A percentile compares a stretch with the other conserved stretches of the same genome.
phyloP scores from a whole-genome alignment of 2,888 invertebrate species.

The Hoplodrina blanda region DNA sequence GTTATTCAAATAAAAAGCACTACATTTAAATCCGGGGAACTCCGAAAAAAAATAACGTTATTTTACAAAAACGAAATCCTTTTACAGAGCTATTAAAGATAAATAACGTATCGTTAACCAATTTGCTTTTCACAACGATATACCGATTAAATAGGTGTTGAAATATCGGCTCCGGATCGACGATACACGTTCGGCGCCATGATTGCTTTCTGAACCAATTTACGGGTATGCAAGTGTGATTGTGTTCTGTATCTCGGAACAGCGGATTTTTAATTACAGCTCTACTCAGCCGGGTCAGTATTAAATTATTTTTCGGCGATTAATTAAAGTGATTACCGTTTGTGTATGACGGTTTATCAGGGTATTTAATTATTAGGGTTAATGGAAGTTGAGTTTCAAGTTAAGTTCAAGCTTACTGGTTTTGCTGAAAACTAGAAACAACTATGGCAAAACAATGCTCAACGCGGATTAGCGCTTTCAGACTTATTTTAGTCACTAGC shows the following conservation, averaged over 20 bases:
- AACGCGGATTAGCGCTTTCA: no score
- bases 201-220: conserved; percentile 57
- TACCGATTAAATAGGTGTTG: conserved; percentile 57
- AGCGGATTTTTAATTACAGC: conserved; percentile 55
- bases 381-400: background rate
- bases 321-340: conserved; percentile 24
- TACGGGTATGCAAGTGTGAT: conserved; percentile 17
- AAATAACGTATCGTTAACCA: conserved; percentile 47
- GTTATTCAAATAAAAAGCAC: no score
- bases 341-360: background rate
- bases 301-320: conserved; percentile 43
- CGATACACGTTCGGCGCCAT: conserved; percentile 41
- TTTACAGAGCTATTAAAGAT: conserved; percentile 9
- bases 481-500: no score
- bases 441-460: no score
- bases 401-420: no score
- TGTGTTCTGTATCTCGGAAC: conserved; percentile 30
- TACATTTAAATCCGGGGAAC: no score
- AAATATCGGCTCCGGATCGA: conserved; percentile 57
- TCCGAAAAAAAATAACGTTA: no score
- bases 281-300: background rate
- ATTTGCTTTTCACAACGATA: conserved; percentile 54
- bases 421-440: no score
- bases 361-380: conserved; percentile 1
- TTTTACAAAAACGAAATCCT: background rate